Conservation (phyloP, 2,888 invertebrate species). For the Unio delphinus region DNA sequence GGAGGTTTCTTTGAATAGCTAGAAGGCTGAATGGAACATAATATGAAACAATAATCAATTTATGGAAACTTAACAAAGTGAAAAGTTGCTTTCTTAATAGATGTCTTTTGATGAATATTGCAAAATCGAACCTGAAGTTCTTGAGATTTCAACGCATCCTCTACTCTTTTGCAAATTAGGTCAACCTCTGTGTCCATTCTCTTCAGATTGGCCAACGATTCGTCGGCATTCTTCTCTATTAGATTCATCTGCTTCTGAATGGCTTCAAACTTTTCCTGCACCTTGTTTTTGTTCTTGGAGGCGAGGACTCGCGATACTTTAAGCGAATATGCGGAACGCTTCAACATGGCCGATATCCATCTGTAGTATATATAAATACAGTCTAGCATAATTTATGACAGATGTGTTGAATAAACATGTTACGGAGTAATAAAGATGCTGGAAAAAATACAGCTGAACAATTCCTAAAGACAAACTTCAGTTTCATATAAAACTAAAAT, state of each 20-base stretch:
- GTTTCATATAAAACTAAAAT: too few relatives aligned
- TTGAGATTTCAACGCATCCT: constrained; percentile 20
- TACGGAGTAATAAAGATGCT: too few relatives aligned
- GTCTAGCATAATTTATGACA: too few relatives aligned
- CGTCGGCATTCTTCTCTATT: constrained; percentile 37
- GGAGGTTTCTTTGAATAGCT: too few relatives aligned
- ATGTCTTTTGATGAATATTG: too few relatives aligned
- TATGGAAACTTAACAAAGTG: too few relatives aligned
- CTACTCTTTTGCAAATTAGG: constrained; percentile 9
- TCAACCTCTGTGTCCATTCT: constrained; percentile 26
- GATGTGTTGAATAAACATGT: too few relatives aligned
- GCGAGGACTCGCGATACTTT: constrained; percentile 53
- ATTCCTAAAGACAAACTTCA: too few relatives aligned
- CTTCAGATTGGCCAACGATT: constrained; percentile 33
- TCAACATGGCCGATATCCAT: constrained; percentile 50
- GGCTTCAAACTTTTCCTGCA: constrained; percentile 30
- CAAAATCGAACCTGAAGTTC: neutral
- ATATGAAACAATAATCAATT: too few relatives aligned
- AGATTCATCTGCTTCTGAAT: constrained; percentile 27
- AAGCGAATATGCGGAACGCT: constrained; percentile 48
- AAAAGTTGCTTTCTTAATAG: too few relatives aligned
- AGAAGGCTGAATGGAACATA: too few relatives aligned
- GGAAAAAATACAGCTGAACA: too few relatives aligned
- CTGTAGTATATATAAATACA: constrained; percentile 21
- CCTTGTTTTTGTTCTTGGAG: constrained; percentile 44